Base-by-base conservation (phyloP, 2,113 vertebrate species). In the Sigmodon hispidus region DNA sequence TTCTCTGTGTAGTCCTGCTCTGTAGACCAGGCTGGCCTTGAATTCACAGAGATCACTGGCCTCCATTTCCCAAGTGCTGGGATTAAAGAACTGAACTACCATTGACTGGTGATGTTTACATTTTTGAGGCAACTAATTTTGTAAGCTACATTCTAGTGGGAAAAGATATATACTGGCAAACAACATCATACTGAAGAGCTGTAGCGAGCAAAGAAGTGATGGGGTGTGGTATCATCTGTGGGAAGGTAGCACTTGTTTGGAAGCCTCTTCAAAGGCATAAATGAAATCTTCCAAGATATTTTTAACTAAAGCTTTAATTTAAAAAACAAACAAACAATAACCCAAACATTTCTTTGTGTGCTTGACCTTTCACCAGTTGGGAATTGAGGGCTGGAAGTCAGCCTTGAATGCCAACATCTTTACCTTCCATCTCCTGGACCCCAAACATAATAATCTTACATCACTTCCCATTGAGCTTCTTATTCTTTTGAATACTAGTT, bases 401-500 rank as follows among this genome's bases (percentile, higher is more conserved):
- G 43, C 29, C 59, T 15, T 65, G 83, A 48, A 29, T 36, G 61
- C 3, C 61, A 67, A 61, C 29, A 2, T 11, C 61, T 50, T 48
- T 48, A 67, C 83, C 43, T 43, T 21, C 59, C 29, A 67, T 48
- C 43, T 85, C 40, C 24, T 11, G 34, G 11, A 43, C 5, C 29
- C 43, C 29, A 12, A 36, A 50, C 15, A 67, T 67, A 67, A 69
- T 80, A 89, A 90, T 19, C n/a, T 94, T 85, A 52, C 16, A 93
- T 19, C 95, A 40, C 15, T 93, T 8, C 63, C 24, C 92, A 65
- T 4, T 89, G 7, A 96, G 86, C 91, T 43, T 55, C 12, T 94
- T 45, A 0, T 80, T 96, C 80, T 86, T 95, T 48, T 84, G 83
- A 93, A 92, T 31, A 91, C 55, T 79, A 95, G 89, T 83, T 92